Base-by-base conservation (phyloP, 2,888 invertebrate genomes). In the Synanthedon tipuliformis region DNA sequence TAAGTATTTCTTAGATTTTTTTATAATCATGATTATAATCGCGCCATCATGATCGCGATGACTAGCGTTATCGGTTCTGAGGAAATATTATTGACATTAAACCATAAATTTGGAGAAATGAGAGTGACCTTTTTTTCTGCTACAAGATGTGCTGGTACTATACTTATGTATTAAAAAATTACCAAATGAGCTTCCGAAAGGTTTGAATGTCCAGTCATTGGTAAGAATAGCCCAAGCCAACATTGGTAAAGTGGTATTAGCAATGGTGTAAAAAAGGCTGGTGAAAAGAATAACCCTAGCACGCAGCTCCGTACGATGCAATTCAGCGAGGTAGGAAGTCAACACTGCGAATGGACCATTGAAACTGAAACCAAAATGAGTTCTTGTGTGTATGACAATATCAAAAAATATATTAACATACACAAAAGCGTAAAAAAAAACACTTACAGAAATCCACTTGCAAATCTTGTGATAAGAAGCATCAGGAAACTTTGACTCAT, bases 211-310 rank as follows among this genome's bases (percentile, higher is more conserved):
- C 85, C 90, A 89, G 18, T 88, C 69, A 50, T 89, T 81, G 0
- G 94, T 92, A 55, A 95, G 88, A 27, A 95, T 81, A 4, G 87
- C 73, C 91, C 93, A 93, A 7, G 95, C 95, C 53, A 95, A 66
- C 41, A 90, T 84, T 16, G 93, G 92, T 54, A 94, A 81, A 13
- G 91, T 77, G 51, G 91, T 83, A 60, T 89, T 91, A 48, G 90
- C 93, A 18, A 90, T 65, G 52, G 91, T 90, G 65, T 91, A 91
- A 68, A 92, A 90, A n/a, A 92, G 79, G 53, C 93, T 92, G 23
- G 91, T 85, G 52, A 90, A 81, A 64, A 92, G 88, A 57, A 93
- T 88, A 48, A 93, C 89, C 12, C 89, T 84, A 1, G 91, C 88
- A 10, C 94, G 88, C 60, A 92, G 87, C 55, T 89, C 88, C 0